phyloP scores from a whole-genome alignment of 37 sponge, comb jelly and placozoan species.

The Spongilla lacustris region DNA sequence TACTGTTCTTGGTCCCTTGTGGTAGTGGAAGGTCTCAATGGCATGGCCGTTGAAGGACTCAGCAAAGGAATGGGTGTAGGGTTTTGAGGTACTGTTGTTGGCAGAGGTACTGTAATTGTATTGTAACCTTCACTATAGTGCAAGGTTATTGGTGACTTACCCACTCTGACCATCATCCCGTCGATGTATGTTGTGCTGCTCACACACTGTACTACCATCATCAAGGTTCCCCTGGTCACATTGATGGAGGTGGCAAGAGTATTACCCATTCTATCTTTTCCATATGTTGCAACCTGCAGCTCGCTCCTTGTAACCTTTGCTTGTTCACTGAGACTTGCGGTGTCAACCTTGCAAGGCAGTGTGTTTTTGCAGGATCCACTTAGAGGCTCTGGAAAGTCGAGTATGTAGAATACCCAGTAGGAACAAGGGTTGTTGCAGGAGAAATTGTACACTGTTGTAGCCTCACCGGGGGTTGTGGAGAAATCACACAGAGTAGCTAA shows the following conservation, averaged over 20 bases:
- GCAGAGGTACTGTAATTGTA: neutral
- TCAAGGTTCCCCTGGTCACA: neutral
- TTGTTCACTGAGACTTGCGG: neutral
- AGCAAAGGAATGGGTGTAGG: neutral
- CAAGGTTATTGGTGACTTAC: neutral
- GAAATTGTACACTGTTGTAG: neutral
- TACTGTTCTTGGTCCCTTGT: neutral
- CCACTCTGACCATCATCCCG: neutral
- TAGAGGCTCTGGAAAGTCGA: neutral
- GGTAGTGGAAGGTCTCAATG: neutral
- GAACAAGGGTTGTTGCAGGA: neutral
- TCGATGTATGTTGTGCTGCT: neutral
- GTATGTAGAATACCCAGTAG: neutral
- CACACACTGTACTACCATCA: neutral
- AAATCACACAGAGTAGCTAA: neutral
- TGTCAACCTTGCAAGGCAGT: neutral
- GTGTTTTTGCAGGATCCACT: neutral
- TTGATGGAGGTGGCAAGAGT: neutral
- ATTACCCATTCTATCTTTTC: neutral
- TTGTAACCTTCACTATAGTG: too few species aligned
- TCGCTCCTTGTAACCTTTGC: neutral
- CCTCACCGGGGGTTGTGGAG: neutral
- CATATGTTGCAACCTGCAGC: neutral
- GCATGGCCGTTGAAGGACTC: neutral
- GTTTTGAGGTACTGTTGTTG: neutral